Evolutionary conservation across 2,113 vertebrate genomes (phyloP), one percentile per base, ranked within the genome.

Genomic region (Turnix velox): DNA sequence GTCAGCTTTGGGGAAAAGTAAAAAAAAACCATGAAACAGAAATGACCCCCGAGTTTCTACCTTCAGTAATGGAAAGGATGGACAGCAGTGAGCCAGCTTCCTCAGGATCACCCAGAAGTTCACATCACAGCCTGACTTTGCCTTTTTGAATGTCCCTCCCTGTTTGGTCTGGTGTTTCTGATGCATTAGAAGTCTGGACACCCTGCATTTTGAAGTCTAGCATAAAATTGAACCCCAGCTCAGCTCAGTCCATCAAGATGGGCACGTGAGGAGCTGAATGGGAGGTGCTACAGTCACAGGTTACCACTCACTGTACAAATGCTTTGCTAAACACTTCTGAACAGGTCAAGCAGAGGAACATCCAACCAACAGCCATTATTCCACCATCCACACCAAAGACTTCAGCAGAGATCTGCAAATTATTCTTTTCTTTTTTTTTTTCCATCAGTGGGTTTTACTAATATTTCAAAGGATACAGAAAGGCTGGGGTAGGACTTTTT

Each of bases 1-100:
- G 94, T 93, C 87, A 76, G 72, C 75, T 82, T 95, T 88, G 87
- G 78, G 89, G 68, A 94, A 95, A 93, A 94, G 66, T 46, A 43
- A 76, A 94, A 91, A 96, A 42, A n/a, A n/a, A n/a, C n/a, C n/a
- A 87, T 72, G 35, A 94, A 92, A 69, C 62, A 92, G 75, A 91
- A 94, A 76, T 94, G 81, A 85, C 91, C 91, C 87, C 71, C 55
- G 66, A 89, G 43, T 66, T 82, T 86, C 84, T 87, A 13, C 69
- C 33, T 78, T 78, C 88, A 59, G 55, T 91, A 92, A 96, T 77
- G 92, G 92, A 79, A 75, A 85, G 81, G 71, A 87, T 39, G 52
- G 87, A 69, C 77, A 91, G 74, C 62, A 18, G 19, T 33, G 62
- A 78, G 81, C 33, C 45, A 46, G 45, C 78, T 94, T 92, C 62